Evolutionary conservation across 2,888 invertebrate genomes (phyloP).

Genomic region (Drosophila barbarae): DNA sequence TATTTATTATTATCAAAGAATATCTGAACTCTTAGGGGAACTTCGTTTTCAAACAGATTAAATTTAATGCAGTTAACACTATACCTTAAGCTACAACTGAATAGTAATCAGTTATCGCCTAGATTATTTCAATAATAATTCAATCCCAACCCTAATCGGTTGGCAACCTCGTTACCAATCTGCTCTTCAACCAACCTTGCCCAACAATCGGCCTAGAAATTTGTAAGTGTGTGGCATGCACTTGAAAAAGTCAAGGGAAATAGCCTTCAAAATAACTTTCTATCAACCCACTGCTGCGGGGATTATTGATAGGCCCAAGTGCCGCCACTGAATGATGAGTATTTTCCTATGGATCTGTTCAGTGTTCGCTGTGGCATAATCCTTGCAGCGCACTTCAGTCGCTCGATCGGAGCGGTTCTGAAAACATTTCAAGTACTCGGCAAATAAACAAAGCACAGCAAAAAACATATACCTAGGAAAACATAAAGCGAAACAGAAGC

Average conservation of each 20-base stretch:
- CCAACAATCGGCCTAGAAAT: slow-evolving; percentile 8
- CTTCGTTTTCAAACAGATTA: neutral
- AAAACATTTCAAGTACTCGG: slow-evolving; percentile 61
- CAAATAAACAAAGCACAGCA: slow-evolving; percentile 51
- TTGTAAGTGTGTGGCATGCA: slow-evolving; percentile 19
- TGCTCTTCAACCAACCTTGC: slow-evolving; percentile 5
- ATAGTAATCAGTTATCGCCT: neutral
- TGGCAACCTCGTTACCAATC: slow-evolving; percentile 9
- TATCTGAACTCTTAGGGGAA: no score
- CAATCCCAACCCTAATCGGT: neutral
- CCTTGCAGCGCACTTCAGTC: slow-evolving; percentile 40
- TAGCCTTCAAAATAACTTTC: slow-evolving; percentile 6
- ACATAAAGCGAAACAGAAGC: slow-evolving; percentile 21
- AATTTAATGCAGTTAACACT: neutral
- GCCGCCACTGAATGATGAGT: slow-evolving; percentile 18
- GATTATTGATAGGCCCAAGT: slow-evolving; percentile 28
- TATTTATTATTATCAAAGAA: neutral
- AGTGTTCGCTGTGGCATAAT: slow-evolving; percentile 33
- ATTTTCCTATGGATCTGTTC: slow-evolving; percentile 15
- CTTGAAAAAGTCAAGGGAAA: slow-evolving; percentile 27
- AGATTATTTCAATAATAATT: neutral
- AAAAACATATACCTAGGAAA: slow-evolving; percentile 20
- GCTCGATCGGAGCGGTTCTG: slow-evolving; percentile 29
- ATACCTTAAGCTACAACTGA: neutral
- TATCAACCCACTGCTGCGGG: slow-evolving; percentile 9